A percentile compares a stretch with the other conserved stretches of the same genome.
Evolutionary conservation across 1,140 invertebrate genomes (phyloP).

Genomic region (Heterodera carotae): DNA sequence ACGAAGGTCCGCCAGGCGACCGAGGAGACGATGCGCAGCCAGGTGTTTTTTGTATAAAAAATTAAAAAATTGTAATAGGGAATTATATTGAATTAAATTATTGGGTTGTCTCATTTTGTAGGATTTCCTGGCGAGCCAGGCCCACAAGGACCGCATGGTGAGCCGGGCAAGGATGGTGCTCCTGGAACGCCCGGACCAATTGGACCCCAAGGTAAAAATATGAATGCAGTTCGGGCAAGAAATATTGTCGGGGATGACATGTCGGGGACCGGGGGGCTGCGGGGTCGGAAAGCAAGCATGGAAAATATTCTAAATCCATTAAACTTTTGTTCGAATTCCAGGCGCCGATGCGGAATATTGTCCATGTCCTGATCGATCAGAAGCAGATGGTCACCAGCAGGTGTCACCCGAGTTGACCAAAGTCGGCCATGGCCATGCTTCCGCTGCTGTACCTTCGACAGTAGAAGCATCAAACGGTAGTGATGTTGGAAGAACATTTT

Average conservation of each 20-base stretch:
- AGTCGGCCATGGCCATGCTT: neutral
- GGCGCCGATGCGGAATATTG: conserved; percentile 47
- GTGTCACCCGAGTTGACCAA: neutral
- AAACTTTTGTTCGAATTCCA: too few species aligned
- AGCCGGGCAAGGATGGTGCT: conserved; percentile 39
- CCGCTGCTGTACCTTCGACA: too few species aligned
- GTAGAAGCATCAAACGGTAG: too few species aligned
- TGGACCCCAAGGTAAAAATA: conserved; percentile 22
- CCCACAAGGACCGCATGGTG: conserved; percentile 38
- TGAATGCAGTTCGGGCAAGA: neutral
- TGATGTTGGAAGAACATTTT: too few species aligned
- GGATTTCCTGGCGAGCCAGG: conserved; percentile 40
- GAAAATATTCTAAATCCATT: too few species aligned
- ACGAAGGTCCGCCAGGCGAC: conserved; percentile 47
- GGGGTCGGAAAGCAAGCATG: too few species aligned
- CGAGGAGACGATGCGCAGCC: conserved; percentile 46
- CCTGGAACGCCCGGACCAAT: conserved; percentile 23
- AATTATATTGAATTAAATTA: neutral
- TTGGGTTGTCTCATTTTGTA: neutral
- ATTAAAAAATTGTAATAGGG: neutral
- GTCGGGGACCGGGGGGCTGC: too few species aligned
- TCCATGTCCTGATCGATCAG: conserved; percentile 38
- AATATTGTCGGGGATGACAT: too few species aligned
- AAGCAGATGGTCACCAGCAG: conserved; percentile 16
- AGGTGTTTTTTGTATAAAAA: neutral